Conservation (phyloP, 2,797 vertebrate genomes). For the Siniperca undulata region DNA sequence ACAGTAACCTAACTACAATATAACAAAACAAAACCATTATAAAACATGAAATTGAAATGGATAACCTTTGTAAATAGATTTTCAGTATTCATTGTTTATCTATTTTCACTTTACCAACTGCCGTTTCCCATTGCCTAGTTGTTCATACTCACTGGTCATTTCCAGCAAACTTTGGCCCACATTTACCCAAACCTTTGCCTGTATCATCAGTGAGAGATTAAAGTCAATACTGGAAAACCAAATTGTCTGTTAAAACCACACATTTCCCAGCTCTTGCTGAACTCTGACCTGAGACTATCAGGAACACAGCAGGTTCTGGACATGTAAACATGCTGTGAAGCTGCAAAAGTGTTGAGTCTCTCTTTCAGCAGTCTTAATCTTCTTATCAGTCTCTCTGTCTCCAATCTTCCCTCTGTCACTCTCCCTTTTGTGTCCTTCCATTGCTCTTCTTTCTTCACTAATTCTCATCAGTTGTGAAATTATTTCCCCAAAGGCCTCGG, state of each 20-base stretch:
- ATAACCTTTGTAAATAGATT: background rate
- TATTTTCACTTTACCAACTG: background rate
- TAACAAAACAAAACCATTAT: background rate
- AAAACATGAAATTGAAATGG: background rate
- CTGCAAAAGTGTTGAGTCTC: background rate
- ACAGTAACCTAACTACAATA: background rate
- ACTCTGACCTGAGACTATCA: background rate
- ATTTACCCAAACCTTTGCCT: background rate
- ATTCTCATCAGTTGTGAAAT: conserved; percentile 72
- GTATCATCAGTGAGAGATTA: background rate
- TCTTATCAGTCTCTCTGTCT: conserved; percentile 3
- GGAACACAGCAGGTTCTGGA: background rate
- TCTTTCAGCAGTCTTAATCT: background rate
- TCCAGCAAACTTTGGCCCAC: background rate
- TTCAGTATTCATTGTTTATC: background rate
- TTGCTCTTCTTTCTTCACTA: conserved; percentile 47
- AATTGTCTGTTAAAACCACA: background rate
- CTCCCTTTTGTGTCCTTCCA: conserved; percentile 37
- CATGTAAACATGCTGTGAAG: conserved; percentile 12
- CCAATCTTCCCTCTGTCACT: conserved; percentile 1
- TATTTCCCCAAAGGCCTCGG: conserved; percentile 65
- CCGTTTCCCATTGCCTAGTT: no score
- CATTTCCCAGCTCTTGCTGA: background rate
- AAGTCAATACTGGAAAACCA: background rate
- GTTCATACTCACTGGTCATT: background rate